These are phyloP conservation scores for Typhlichthys subterraneus DNA, from an alignment of 2,797 vertebrate species.

Conservation along the genomic window DNA sequence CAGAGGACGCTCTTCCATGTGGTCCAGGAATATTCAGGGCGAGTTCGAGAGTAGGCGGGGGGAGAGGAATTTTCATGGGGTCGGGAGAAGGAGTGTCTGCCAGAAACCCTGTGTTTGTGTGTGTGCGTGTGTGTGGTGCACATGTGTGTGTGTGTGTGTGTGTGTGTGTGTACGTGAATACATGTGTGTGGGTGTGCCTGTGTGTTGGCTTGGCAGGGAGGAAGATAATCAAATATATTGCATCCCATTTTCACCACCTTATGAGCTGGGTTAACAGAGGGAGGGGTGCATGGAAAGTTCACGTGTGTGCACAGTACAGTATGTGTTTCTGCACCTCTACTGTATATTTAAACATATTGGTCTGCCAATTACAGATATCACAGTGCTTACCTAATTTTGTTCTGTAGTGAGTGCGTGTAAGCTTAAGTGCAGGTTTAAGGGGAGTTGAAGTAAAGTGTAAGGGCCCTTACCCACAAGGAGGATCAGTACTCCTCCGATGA, in stretches of 20 bases:
- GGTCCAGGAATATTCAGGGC: constrained; percentile 58
- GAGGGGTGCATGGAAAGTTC: not conserved
- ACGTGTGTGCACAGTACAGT: not conserved
- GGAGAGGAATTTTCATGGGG: constrained; percentile 55
- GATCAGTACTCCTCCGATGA: constrained; percentile 88
- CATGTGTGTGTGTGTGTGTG: not conserved
- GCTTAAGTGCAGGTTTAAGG: not conserved
- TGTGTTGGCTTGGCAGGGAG: constrained; percentile 25
- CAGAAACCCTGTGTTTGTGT: constrained; percentile 7
- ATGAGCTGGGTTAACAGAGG: constrained; percentile 13
- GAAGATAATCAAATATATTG: constrained; percentile 30
- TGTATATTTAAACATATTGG: no score
- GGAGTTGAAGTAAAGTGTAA: not conserved
- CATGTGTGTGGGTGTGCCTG: constrained; percentile 5
- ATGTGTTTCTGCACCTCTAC: not conserved
- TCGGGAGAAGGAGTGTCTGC: constrained; percentile 28
- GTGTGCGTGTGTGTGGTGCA: constrained; percentile 1
- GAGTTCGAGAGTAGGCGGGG: constrained; percentile 66
- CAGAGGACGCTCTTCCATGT: constrained; percentile 48
- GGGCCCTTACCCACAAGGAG: constrained; percentile 86
- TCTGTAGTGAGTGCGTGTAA: not conserved
- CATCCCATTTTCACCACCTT: constrained; percentile 48
- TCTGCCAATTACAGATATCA: no score
- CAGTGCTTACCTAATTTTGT: not conserved
- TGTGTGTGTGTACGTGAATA: no score